Conservation (phyloP, 2,888 invertebrate species). For the Ectemnius cavifrons region DNA sequence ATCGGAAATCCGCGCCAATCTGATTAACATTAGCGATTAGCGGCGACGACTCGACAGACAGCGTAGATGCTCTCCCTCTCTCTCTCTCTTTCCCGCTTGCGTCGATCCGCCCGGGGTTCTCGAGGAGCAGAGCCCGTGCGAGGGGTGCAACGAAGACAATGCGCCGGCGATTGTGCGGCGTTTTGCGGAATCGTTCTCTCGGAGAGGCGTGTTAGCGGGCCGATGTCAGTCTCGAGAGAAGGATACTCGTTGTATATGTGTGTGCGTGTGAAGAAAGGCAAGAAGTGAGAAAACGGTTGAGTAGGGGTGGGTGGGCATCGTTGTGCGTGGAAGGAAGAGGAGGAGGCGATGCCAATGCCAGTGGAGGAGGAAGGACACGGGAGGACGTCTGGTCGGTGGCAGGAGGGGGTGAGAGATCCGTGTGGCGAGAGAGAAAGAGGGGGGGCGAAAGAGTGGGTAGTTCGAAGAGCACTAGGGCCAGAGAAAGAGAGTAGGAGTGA, state of each 20-base stretch:
- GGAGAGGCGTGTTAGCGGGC: constrained; percentile 47
- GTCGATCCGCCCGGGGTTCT: neutral
- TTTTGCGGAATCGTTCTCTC: constrained; percentile 61
- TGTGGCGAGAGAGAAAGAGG: neutral
- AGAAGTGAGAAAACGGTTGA: too few species aligned
- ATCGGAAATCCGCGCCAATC: too few species aligned
- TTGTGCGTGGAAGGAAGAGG: constrained; percentile 27
- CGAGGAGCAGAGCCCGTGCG: constrained; percentile 10
- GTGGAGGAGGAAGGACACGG: neutral
- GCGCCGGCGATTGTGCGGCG: constrained; percentile 60
- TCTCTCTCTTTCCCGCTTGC: neutral
- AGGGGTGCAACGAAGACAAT: constrained; percentile 48
- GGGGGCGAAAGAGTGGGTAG: neutral
- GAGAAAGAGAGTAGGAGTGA: constrained; percentile 13
- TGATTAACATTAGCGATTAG: constrained; percentile 4
- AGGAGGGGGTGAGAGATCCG: neutral
- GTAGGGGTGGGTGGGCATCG: neutral
- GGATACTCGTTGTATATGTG: constrained; percentile 40
- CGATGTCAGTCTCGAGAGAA: constrained; percentile 23
- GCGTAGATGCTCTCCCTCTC: neutral
- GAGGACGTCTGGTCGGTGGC: neutral
- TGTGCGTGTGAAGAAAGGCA: constrained; percentile 35
- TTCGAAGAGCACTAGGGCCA: neutral
- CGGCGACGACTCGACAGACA: neutral
- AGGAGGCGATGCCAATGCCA: constrained; percentile 1